Evolutionary conservation across 2,113 vertebrate genomes (phyloP), one percentile per base, ranked within the genome.

Genomic region (Irena cyanogastra): DNA sequence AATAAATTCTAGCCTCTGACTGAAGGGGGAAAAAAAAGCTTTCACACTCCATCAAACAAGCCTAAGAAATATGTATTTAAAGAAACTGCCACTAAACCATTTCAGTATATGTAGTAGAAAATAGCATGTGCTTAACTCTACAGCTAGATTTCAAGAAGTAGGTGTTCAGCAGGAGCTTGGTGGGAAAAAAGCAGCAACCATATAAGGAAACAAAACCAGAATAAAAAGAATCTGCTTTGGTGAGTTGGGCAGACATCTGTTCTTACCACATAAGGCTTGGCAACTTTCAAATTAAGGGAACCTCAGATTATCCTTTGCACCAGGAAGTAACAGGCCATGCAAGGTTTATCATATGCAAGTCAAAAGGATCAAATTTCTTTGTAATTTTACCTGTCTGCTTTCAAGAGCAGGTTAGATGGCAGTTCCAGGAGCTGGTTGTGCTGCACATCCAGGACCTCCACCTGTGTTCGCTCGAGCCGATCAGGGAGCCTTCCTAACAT

Each of bases 371-470:
- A 21, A 27, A 57, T n/a, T 42, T 61, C 49, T 57, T 63, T 53
- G 19, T 17, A 33, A 10, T 94, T 98, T 94, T 98, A 99, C 99
- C 99, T 99, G 97, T 99, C 98, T 39, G 99, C 98, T 98, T 99
- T 99, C 96, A 99, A 96, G 95, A 99, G 98, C 70, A 99, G 98
- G 97, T 98, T 98, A 63, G 98, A 97, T 4, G 99, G 99, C 72
- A 99, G 98, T 97, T 99, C 99, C 39, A 97, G 78, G 21, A 99
- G 98, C 94, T 99, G 99, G 98, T 99, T 99, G 97, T 99, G 99
- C 49, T 99, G 99, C 39, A 99, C 96, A 0, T 99, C 99, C 65
- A 99, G 93, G 92, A 99, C 98, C 93, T 99, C 99, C 96, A 99
- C 98, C 5, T 98, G 98, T 2, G 96, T 99, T 87, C 98, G 97